Evolutionary conservation across 64 coral and sea anemone species (phyloP), one percentile per base, ranked within the genome.

Genomic region (Cladopsammia gracilis): DNA sequence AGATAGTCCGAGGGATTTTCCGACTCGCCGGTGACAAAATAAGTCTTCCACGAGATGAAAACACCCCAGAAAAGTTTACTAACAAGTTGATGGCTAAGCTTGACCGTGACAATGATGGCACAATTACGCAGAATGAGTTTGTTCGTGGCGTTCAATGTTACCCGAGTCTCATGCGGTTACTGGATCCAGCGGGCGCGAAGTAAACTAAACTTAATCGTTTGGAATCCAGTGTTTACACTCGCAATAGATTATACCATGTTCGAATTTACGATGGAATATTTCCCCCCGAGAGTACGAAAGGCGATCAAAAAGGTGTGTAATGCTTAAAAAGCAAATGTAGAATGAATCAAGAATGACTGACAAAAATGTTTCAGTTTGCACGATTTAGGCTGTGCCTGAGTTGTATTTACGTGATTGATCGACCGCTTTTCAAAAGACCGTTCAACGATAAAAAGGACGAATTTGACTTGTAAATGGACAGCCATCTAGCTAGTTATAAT

Each of bases 41-140:
- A n/a, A 90, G 82, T 45, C 88, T 97, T 14, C 96, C 96, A 47
- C 65, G 96, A 87, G 96, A 97, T 44, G 96, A 97, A 49, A 97
- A 91, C 69, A 97, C 96, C 14, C 96, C 96, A 18, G 92, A 97
- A 68, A 97, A 97, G 79, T 97, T 97, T 50, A 94, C 96, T 44
- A 84, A 94, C 89, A 97, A 97, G 84, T 78, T 97, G 65, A 94
- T 97, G 70, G 75, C 75, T 86, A 93, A 93, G 51, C 92, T 97
- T 11, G 96, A 97, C 52, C 89, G 92, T 16, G 96, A 97, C 75
- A 97, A 97, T 75, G 90, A 91, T 84, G 96, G 96, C 3, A 91
- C 96, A 51, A 91, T 97, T 46, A 97, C 81, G 16, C 88, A 88
- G 62, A 93, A 88, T n/a, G 96, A 97, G 24, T 97, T 97, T 88